Evolutionary conservation across 1,140 invertebrate genomes (phyloP).

Genomic region (Thalassaphorura encarpata): DNA sequence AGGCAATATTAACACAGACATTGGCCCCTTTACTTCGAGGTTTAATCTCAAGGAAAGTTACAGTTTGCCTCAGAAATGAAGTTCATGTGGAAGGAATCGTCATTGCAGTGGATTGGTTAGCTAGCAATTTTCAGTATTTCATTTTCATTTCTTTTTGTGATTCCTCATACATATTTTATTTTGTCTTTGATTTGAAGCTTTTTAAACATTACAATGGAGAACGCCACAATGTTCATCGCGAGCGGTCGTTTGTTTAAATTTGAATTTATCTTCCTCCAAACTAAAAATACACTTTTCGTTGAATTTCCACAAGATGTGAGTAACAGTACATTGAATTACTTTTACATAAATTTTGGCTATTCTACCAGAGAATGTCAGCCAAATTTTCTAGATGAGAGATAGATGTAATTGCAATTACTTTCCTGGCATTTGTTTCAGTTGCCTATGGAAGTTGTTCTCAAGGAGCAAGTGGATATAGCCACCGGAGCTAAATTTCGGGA

Average conservation of each 20-base stretch:
- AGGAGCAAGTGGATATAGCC: conserved; percentile 5
- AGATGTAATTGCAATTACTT: background rate
- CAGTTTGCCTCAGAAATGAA: background rate
- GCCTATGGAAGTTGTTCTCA: background rate
- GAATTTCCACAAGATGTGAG: background rate
- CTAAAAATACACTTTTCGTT: background rate
- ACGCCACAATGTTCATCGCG: background rate
- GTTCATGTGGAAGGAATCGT: background rate
- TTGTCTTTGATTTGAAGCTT: background rate
- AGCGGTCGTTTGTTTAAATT: background rate
- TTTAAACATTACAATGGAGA: conserved; percentile 3
- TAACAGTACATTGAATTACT: background rate
- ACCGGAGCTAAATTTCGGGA: background rate
- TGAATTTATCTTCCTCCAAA: background rate
- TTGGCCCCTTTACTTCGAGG: conserved; percentile 1
- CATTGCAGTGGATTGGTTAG: background rate
- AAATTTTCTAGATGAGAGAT: background rate
- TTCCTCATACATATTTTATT: too few species aligned
- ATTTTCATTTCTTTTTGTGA: too few species aligned
- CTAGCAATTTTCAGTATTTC: too few species aligned
- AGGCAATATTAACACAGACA: background rate
- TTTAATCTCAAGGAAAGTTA: background rate
- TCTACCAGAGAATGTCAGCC: background rate
- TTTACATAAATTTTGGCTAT: too few species aligned
- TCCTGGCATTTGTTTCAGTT: background rate